Evolutionary conservation across 2,113 vertebrate genomes (phyloP).

Genomic region (Carassius carassius): DNA sequence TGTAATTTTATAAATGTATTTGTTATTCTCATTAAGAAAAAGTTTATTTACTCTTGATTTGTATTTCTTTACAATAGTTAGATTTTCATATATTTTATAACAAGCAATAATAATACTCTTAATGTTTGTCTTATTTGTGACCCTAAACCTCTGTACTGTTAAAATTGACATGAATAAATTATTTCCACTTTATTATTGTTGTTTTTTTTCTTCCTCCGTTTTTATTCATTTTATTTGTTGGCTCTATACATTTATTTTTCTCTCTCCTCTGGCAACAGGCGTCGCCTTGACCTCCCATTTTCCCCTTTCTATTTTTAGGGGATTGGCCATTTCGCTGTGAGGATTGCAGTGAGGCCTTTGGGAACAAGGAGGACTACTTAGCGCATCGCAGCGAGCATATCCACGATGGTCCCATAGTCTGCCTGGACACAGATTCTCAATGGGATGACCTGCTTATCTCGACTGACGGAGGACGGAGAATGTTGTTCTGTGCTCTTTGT

Average conservation of each 20-base stretch:
- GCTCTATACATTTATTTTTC: slow-evolving; percentile 33
- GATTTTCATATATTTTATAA: neutral
- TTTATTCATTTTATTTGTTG: slow-evolving; percentile 46
- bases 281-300: slow-evolving; percentile 69
- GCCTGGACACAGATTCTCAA: slow-evolving; percentile 62
- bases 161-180: neutral
- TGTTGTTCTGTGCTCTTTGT: slow-evolving; percentile 68
- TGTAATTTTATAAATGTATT: neutral
- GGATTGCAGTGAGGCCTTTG: slow-evolving; percentile 72
- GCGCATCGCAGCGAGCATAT: slow-evolving; percentile 68
- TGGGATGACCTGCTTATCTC: slow-evolving; percentile 59
- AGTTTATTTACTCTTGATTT: neutral
- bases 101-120: neutral
- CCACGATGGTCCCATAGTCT: slow-evolving; percentile 60
- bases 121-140: neutral
- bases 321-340: slow-evolving; percentile 70
- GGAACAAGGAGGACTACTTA: slow-evolving; percentile 65
- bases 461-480: slow-evolving; percentile 60
- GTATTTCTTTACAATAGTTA: neutral
- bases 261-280: slow-evolving; percentile 59
- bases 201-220: neutral
- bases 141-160: neutral
- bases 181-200: neutral
- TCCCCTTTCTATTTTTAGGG: slow-evolving; percentile 74
- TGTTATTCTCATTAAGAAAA: neutral